Evolutionary conservation across 2,797 vertebrate species (phyloP).

Genomic region (Varecia variegata): DNA sequence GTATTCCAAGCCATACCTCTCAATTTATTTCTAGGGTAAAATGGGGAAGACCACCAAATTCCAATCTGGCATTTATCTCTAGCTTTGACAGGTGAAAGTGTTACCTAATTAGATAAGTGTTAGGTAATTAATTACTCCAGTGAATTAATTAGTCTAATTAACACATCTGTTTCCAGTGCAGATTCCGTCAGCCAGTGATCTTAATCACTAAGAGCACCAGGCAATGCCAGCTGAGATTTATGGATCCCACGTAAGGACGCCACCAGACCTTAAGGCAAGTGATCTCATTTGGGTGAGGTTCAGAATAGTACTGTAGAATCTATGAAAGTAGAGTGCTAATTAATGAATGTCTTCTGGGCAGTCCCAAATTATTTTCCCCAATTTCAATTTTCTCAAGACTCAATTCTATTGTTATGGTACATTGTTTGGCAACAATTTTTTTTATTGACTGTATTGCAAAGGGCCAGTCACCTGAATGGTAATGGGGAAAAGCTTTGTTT

Average conservation of each 20-base stretch:
- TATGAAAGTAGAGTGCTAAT: not conserved
- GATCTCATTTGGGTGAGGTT: not conserved
- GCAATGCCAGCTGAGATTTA: not conserved
- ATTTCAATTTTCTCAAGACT: not conserved
- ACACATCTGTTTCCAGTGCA: constrained; percentile 19
- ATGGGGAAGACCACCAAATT: constrained; percentile 32
- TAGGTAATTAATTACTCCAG: constrained; percentile 66
- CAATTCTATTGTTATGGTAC: not conserved
- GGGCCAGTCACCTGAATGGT: not conserved
- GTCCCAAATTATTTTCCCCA: not conserved
- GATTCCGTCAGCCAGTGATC: not conserved
- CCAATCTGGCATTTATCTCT: constrained; percentile 48
- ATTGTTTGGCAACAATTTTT: not conserved
- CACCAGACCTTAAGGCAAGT: not conserved
- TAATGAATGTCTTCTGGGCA: constrained; percentile 4
- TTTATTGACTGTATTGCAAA: not conserved
- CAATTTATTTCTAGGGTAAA: constrained; percentile 18
- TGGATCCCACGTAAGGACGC: accelerated
- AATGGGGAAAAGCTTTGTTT: not conserved
- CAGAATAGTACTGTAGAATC: not conserved
- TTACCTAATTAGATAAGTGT: constrained; percentile 68
- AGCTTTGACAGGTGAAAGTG: constrained; percentile 51
- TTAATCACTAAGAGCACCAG: not conserved
- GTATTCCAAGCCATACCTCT: not conserved
- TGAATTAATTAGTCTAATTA: constrained; percentile 63